Evolutionary conservation across 2,888 invertebrate genomes (phyloP), one percentile per base, ranked within the genome.

Genomic region (Campoplex nolae): DNA sequence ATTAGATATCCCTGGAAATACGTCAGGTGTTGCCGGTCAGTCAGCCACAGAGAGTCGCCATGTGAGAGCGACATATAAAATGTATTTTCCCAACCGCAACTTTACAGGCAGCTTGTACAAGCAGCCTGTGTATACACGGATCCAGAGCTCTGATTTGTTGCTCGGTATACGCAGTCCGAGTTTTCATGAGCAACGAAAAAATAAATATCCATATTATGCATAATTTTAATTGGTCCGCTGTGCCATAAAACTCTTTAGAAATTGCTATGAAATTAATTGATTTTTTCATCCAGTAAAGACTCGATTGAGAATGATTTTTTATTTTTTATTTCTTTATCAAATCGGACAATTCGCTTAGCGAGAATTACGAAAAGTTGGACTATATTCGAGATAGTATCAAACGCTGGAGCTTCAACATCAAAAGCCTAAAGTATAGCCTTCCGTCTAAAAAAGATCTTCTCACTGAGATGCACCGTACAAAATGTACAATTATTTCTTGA

Each of bases 1-100:
- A 93, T 93, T 92, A 93, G 93, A 93, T 93, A 93, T 91, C 91
- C 93, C 92, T 93, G 93, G 93, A 93, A 93, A 93, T 91, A 90
- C 91, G 90, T 92, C 90, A 90, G 90, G 88, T 90, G 89, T 78
- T 89, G 89, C 88, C 87, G 70, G 87, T 88, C 84, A 86, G 90
- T 80, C 79, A 74, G 84, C 80, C 83, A 70, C 84, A 75, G 83
- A 83, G 82, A 67, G 77, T 82, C 86, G 83, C 83, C 83, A 82
- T 73, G 80, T 80, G 83, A 85, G 62, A 81, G 77, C 81, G 87
- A 88, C 80, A 62, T 78, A 81, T 82, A 81, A 67, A 75, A 75
- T 82, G 32, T n/a, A 68, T 82, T 54, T 62, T 71, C 81, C 28
- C 23, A 68, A 82, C 82, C 82, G 75, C 82, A 82, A 56, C 68